Percentiles rank a stretch among this genome's conserved stretches.
Evolutionary conservation across 2,113 vertebrate genomes (phyloP).

Genomic region (Pelecanoides urinatrix): DNA sequence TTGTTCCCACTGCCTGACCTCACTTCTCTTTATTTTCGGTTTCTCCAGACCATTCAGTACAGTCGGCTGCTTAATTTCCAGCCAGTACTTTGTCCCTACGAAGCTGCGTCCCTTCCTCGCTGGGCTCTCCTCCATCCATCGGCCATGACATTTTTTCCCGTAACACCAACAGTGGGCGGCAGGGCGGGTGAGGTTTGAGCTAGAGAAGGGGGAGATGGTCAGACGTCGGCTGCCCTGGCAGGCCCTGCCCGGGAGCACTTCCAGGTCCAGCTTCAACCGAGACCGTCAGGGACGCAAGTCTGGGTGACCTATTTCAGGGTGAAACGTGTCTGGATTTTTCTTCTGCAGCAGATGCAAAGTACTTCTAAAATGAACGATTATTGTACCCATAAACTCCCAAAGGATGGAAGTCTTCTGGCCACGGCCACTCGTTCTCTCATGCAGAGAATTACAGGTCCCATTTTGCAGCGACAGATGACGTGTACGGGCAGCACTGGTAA

Average conservation of each 20-base stretch:
- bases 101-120: fast-evolving
- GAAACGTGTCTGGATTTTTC: fast-evolving
- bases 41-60: not conserved
- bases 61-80: fast-evolving
- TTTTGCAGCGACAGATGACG: not conserved
- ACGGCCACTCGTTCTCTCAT: fast-evolving
- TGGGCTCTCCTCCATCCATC: not conserved
- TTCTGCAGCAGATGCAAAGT: not conserved
- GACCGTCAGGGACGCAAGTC: not conserved
- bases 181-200: not conserved
- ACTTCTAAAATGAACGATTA: not conserved
- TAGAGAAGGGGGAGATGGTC: not conserved
- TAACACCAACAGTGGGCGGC: fast-evolving
- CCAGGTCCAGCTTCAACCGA: fast-evolving
- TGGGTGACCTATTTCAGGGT: not conserved
- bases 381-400: not conserved
- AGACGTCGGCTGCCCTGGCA: fast-evolving
- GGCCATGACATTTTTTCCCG: fast-evolving
- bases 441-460: not conserved
- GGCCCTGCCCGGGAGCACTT: not conserved
- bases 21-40: not conserved
- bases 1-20: not conserved
- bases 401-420: not conserved
- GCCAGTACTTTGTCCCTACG: fast-evolving
- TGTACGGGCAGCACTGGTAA: not conserved